Percentiles rank a stretch among this genome's conserved stretches.
These are phyloP conservation scores for Dermochelys coriacea DNA, from an alignment of 2,797 vertebrate species.

Conservation along the genomic window DNA sequence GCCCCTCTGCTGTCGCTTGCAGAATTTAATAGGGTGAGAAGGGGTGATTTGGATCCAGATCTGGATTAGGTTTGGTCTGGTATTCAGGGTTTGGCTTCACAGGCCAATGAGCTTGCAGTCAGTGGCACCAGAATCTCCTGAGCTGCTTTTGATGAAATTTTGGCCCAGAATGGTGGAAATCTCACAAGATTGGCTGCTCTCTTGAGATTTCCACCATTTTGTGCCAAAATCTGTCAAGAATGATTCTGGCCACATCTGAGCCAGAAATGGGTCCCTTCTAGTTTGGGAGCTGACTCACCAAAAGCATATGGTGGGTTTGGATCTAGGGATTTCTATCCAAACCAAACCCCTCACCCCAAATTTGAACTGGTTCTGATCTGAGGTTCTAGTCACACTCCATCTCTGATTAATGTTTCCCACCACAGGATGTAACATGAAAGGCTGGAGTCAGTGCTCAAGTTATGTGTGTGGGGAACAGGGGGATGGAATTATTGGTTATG, in stretches of 20 bases:
- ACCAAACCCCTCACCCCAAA: neutral
- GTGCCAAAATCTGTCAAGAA: neutral
- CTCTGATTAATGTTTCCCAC: neutral
- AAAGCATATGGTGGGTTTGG: neutral
- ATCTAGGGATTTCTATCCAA: neutral
- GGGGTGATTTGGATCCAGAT: neutral
- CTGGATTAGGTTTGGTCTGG: neutral
- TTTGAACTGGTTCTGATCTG: neutral
- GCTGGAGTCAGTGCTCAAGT: neutral
- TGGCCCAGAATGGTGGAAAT: neutral
- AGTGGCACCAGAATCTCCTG: neutral
- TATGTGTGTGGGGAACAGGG: neutral
- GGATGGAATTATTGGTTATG: neutral
- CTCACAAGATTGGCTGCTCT: neutral
- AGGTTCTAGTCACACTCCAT: neutral
- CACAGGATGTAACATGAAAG: neutral
- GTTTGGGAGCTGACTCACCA: neutral
- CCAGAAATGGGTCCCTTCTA: neutral
- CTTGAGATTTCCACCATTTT: neutral
- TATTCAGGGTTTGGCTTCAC: neutral
- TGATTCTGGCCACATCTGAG: neutral
- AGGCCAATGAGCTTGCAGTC: neutral
- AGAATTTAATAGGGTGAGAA: neutral
- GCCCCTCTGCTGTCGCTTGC: neutral
- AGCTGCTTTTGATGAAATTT: neutral